Conservation (phyloP, 2,113 vertebrate genomes). For the Tetraodon nigroviridis region DNA sequence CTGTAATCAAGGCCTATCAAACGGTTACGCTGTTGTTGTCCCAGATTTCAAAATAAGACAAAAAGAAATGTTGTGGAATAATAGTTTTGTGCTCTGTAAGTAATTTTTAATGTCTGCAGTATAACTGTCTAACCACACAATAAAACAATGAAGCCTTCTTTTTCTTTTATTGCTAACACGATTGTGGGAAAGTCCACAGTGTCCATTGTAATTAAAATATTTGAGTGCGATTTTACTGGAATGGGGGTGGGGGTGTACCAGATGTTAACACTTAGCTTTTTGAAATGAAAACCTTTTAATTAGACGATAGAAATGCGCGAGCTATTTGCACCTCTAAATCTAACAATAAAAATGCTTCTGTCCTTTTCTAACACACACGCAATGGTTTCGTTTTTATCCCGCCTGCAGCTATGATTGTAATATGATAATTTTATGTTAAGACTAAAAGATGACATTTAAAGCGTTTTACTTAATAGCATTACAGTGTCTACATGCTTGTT, state of each 20-base stretch:
- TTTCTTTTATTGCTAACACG: slow-evolving; percentile 25
- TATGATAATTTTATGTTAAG: slow-evolving; percentile 53
- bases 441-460: slow-evolving; percentile 56
- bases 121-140: slow-evolving; percentile 24
- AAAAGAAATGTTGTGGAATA: slow-evolving; percentile 17
- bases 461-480: slow-evolving; percentile 34
- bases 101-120: slow-evolving; percentile 19
- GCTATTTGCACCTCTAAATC: slow-evolving; percentile 51
- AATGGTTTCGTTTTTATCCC: slow-evolving; percentile 11
- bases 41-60: background rate
- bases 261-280: slow-evolving; percentile 54
- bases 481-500: slow-evolving; percentile 7
- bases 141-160: slow-evolving; percentile 39
- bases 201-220: slow-evolving; percentile 56
- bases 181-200: slow-evolving; percentile 24
- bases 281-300: slow-evolving; percentile 39
- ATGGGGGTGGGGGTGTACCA: slow-evolving; percentile 41
- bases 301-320: slow-evolving; percentile 31
- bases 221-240: slow-evolving; percentile 37
- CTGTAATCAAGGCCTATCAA: background rate
- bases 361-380: slow-evolving; percentile 36
- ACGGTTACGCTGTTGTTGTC: background rate
- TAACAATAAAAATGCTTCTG: slow-evolving; percentile 47
- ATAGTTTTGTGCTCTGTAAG: slow-evolving; percentile 7
- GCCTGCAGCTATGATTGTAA: slow-evolving; percentile 40